A percentile compares a stretch with the other conserved stretches of the same genome.
Conservation (phyloP, 2,113 vertebrate genomes). For the Coregonus clupeaformis region DNA sequence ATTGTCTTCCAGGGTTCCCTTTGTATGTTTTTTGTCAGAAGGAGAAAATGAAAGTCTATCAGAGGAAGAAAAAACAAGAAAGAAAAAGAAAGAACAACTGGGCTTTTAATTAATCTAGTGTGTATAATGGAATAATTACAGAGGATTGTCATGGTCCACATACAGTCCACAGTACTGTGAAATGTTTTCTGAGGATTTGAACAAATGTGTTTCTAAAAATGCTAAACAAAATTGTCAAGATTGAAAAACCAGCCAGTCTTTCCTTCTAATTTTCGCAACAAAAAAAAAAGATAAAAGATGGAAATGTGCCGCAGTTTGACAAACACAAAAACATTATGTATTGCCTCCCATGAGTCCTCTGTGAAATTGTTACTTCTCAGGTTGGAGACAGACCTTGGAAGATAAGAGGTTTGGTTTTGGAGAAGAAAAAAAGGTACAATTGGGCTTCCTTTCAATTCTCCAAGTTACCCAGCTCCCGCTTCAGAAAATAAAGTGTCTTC, state of each 20-base stretch:
- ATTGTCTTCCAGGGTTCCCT: slow-evolving; percentile 16
- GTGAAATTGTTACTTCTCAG: slow-evolving; percentile 29
- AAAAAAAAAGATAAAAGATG: slow-evolving; percentile 1
- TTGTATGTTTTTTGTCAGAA: slow-evolving; percentile 11
- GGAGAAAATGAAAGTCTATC: slow-evolving; percentile 6
- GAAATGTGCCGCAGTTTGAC: slow-evolving; percentile 8
- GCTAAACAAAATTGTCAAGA: background rate
- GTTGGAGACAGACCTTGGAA: slow-evolving; percentile 28
- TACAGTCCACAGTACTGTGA: background rate
- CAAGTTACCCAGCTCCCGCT: slow-evolving; percentile 15
- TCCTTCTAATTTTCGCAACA: background rate
- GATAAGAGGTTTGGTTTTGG: slow-evolving; percentile 30
- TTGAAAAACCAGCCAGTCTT: background rate
- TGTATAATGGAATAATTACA: slow-evolving; percentile 28
- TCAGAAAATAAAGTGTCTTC: slow-evolving; percentile 37
- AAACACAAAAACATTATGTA: slow-evolving; percentile 16
- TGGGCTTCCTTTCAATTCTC: slow-evolving; percentile 35
- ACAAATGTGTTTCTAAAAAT: background rate
- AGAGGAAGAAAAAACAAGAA: background rate
- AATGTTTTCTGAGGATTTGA: slow-evolving; percentile 20
- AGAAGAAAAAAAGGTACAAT: slow-evolving; percentile 28
- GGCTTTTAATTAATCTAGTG: slow-evolving; percentile 26
- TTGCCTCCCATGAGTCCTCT: slow-evolving; percentile 3
- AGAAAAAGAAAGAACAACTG: slow-evolving; percentile 15
- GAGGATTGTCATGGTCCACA: slow-evolving; percentile 6